Evolutionary conservation across 2,888 invertebrate genomes (phyloP), one percentile per base, ranked within the genome.

Genomic region (Leucania comma): DNA sequence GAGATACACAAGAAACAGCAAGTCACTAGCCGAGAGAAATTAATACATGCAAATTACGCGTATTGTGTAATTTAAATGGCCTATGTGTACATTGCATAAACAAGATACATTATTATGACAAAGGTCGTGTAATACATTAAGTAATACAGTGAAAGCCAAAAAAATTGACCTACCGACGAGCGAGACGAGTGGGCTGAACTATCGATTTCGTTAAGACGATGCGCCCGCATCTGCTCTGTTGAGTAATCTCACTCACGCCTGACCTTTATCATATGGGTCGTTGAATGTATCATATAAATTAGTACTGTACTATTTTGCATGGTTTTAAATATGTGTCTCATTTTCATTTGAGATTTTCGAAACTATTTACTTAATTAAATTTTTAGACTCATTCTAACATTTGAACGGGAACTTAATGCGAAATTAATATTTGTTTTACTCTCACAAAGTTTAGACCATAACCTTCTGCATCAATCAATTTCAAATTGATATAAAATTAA

Each of bases 171-270:
- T 87, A 86, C 86, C 82, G 80, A 84, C 86, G 86, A 87, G 72
- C 76, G 29, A 29, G 29, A 29, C 29, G 29, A 80, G 91, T 90
- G 86, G 90, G 90, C 84, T 90, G 83, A 81, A 93, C 94, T 95
- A 93, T 95, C 93, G 88, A 90, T 94, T 94, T 90, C 89, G 76
- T 86, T 86, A 80, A 81, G 73, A 83, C 59, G 87, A 88, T 88
- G 90, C 86, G 86, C 87, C 78, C 51, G 83, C 83, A 83, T 80
- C 72, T 65, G 38, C 38, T 68, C 63, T 68, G 72, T 91, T 89
- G 84, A 82, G 90, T 85, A 90, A 91, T 84, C 82, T 85, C 84
- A 81, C 82, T 85, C 85, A 83, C 84, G 83, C 78, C 76, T 91
- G 90, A 93, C 93, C 93, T 92, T 92, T 93, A 88, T 86, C 82